Conservation (phyloP, 1,140 invertebrate species). For the Meloidogyne hapla region DNA sequence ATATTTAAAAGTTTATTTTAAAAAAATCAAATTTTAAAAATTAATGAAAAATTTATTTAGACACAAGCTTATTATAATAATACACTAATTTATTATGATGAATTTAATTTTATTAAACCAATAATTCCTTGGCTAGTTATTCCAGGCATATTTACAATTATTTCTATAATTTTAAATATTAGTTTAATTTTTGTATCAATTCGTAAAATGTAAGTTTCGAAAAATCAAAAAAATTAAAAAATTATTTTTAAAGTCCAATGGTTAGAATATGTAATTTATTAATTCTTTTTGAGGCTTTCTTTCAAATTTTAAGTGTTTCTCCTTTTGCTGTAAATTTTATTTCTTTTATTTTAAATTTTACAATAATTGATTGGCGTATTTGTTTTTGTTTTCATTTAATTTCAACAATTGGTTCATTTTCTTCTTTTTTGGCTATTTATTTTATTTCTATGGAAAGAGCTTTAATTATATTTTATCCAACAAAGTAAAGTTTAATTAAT, state of each 20-base stretch:
- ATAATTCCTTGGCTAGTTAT: background rate
- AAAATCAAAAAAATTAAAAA: background rate
- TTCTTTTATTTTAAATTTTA: background rate
- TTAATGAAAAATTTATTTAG: no score
- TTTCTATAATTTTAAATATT: conserved; percentile 8
- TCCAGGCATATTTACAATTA: background rate
- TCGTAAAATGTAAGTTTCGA: background rate
- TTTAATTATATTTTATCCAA: conserved; percentile 18
- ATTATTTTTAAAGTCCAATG: background rate
- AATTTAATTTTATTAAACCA: background rate
- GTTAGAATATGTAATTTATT: conserved; percentile 24
- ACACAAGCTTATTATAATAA: no score
- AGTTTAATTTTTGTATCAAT: background rate
- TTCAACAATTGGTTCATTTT: conserved; percentile 8
- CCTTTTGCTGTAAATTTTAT: conserved; percentile 11
- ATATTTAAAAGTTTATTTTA: no score
- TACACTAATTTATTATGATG: background rate
- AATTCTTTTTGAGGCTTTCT: conserved; percentile 22
- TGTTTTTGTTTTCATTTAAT: conserved; percentile 4
- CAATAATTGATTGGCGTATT: conserved; percentile 2
- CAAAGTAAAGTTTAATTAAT: background rate
- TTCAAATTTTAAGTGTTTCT: background rate
- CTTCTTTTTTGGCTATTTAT: conserved; percentile 23
- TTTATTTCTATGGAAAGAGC: conserved; percentile 12
- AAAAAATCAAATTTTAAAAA: no score